Conservation (phyloP, 2,113 vertebrate species). For the Hepsetus odoe region DNA sequence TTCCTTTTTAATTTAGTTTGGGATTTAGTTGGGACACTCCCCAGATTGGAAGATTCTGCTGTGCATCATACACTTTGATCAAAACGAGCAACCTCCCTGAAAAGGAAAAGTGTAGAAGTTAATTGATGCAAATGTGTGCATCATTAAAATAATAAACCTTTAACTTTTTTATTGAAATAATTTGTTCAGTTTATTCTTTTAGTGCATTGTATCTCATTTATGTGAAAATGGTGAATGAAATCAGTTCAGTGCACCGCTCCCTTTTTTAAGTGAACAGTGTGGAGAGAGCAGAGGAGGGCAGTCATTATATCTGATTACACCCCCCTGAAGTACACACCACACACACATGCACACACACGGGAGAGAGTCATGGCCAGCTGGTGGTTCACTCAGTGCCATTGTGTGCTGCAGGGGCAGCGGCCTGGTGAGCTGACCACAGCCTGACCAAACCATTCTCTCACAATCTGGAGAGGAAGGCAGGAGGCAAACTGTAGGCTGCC, state of each 20-base stretch:
- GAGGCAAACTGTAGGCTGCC: conserved; percentile 8
- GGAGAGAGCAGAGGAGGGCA: background rate
- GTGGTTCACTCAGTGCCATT: conserved; percentile 14
- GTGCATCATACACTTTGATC: background rate
- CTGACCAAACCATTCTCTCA: conserved; percentile 13
- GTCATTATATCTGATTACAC: conserved; percentile 28
- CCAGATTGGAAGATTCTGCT: no score
- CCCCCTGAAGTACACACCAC: conserved; percentile 5
- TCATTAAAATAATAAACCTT: no score
- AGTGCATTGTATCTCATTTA: background rate
- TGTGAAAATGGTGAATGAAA: background rate
- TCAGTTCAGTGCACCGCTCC: no score
- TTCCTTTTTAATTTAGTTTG: conserved; percentile 1
- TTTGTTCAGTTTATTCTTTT: background rate
- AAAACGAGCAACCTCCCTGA: no score
- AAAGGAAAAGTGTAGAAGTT: background rate
- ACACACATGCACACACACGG: conserved; percentile 3
- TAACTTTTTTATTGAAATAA: no score
- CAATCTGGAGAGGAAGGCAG: conserved; percentile 14
- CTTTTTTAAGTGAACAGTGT: background rate
- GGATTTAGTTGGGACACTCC: conserved; percentile 28
- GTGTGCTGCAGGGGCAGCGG: background rate
- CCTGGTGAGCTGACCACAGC: background rate
- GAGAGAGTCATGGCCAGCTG: background rate
- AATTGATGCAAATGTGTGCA: background rate